Base-by-base conservation (phyloP, 2,888 invertebrate species). In the Clostera curtula region DNA sequence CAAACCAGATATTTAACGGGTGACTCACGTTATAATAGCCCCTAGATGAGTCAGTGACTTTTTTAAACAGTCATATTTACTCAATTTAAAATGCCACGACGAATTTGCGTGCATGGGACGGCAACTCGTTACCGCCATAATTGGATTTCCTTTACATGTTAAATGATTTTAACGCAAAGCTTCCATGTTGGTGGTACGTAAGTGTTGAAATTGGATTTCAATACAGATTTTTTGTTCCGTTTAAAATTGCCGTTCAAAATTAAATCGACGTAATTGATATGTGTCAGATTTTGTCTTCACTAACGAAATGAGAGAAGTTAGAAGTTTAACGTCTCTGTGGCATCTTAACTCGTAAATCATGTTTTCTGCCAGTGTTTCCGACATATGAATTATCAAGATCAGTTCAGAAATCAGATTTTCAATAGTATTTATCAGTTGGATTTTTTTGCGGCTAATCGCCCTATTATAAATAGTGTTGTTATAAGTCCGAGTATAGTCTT, bases 61-160 rank as follows among this genome's bases (percentile, higher is more conserved):
- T 42, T 41, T 36, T 28, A 13, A 35, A 36, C 32, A 48, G 33
- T 34, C 47, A 48, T 59, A 59, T 64, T 63, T 63, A 54, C 53
- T 44, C 49, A 53, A 59, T 68, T 37, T 57, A 53, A 60, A 60
- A 61, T 52, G 43, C 48, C 42, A 49, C 43, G 30, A 47, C 49
- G 49, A 54, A 56, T n/a, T 56, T 56, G 49, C 46, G 52, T 60
- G 62, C 56, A 58, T 49, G 43, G 49, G 58, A 56, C 57, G 55
- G 54, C 43, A 22, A 11, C 50, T 61, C 55, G 57, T 62, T 66
- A 61, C 61, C 43, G 31, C 49, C 46, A 54, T 64, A 49, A 49
- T 43, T 49, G 48, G 42, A 40, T 42, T 40, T 32, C 24, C 26
- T 36, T 42, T 34, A 35, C 37, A 42, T 35, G 33, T 41, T 46